Evolutionary conservation across 2,797 vertebrate species (phyloP), one percentile per base, ranked within the genome.

Genomic region (Halcyon chelicuti): DNA sequence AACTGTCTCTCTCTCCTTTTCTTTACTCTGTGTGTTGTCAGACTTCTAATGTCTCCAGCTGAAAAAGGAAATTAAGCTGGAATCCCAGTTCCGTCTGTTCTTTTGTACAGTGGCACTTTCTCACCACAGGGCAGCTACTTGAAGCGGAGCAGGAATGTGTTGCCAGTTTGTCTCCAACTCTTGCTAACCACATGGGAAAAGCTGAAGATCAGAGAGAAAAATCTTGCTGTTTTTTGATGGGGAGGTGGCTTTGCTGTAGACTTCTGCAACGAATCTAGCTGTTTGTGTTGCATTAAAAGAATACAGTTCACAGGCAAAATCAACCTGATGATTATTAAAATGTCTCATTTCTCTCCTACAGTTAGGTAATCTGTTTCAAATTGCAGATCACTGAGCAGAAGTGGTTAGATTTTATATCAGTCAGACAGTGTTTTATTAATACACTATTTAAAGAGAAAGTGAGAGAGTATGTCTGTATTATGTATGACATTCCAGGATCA

Each of bases 51-150:
- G 47, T 37, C 92, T 79, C 54, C 49, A 77, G 65, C 58, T 89
- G 52, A 90, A 91, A 31, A 35, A 91, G 82, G 85, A 93, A 93
- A 90, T 96, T 29, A 93, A 88, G 63, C 51, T 72, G 58, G 67
- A 68, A 82, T 91, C 71, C 60, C 29, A 42, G 71, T 88, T 95
- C 35, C 0, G 6, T 77, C 75, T 91, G 60, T 86, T 93, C 44
- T 71, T 91, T 92, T 83, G 73, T 88, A 31, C 39, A 80, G 39
- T 35, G 25, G 61, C 75, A 39, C 63, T 96, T 94, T 94, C 84
- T 96, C 90, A 82, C 94, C 95, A 96, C 83, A 82, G 86, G 76
- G 72, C 70, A 84, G 81, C 94, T 94, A 52, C 86, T 88, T 93
- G 88, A 96, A 95, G 72, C 0, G 0, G 63, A 74, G 67, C 54